Evolutionary conservation across 2,113 vertebrate species (phyloP).

Genomic region (Megaleporinus macrocephalus): DNA sequence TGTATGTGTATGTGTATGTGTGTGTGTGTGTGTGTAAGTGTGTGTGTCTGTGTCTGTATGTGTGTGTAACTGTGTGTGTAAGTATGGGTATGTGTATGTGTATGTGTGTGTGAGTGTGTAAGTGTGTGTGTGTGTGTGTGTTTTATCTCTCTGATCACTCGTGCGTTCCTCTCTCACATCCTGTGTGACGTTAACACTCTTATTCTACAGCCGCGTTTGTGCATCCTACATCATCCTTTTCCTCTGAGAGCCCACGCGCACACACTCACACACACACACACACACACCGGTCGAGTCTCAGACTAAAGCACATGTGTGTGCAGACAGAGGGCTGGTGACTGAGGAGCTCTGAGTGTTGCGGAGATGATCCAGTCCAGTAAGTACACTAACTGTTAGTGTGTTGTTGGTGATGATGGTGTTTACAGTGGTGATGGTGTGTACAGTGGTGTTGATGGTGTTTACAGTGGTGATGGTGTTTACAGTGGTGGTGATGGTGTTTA

Average conservation of each 20-base stretch:
- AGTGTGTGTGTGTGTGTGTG: background rate
- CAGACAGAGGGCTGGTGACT: too few relatives aligned
- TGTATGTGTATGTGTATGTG: background rate
- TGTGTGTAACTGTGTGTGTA: too few relatives aligned
- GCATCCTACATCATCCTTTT: slow-evolving; percentile 34
- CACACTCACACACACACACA: background rate
- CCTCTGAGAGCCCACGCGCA: background rate
- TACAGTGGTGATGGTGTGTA: too few relatives aligned
- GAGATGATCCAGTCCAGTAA: slow-evolving; percentile 36
- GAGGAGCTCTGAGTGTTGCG: background rate
- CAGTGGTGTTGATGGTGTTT: too few relatives aligned
- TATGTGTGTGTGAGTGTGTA: background rate
- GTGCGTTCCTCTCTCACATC: slow-evolving; percentile 2
- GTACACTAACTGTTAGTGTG: background rate
- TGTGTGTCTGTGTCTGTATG: too few relatives aligned
- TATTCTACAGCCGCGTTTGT: background rate
- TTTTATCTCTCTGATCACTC: background rate
- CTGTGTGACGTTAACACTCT: background rate
- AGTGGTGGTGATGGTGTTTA: too few relatives aligned
- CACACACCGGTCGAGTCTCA: slow-evolving; percentile 14
- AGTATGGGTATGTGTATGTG: background rate
- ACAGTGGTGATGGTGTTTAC: too few relatives aligned
- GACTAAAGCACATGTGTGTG: too few relatives aligned
- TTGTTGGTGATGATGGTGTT: too few relatives aligned
- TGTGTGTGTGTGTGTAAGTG: too few relatives aligned